Evolutionary conservation across 1,140 invertebrate genomes (phyloP), one percentile per base, ranked within the genome.

Genomic region (Neodiprion fabricii): DNA sequence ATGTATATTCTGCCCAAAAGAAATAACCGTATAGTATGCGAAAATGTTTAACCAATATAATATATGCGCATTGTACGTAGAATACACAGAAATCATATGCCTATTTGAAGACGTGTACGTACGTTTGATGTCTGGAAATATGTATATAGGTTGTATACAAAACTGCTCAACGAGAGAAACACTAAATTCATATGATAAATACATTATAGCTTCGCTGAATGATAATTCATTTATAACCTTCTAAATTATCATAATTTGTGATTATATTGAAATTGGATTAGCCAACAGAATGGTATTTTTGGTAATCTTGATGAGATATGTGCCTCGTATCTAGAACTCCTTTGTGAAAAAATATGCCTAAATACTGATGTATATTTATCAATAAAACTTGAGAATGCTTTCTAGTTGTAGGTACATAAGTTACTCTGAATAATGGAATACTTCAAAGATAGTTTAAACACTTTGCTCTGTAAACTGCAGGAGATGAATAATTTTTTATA

Each of bases 281-380:
- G 53, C 53, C 53, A 14, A 61, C n/a, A 61, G 9, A 61, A 17
- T 61, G 53, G 9, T 61, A 17, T 61, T 61, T 14, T 17, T 61
- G 53, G 53, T 61, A 17, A 61, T 12, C 53, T 17, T 61, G n/a
- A 61, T 61, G n/a, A 61, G n/a, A 61, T 61, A 61, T 61, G 53
- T 61, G 53, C 53, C 53, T 61, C 53, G 53, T 61, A 61, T 61
- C 53, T 61, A 17, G 53, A 61, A 61, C n/a, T 61, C 11, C 28
- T 40, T 40, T 40, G 28, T 40, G 28, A 40, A 40, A 40, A 12
- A 61, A 61, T 14, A 61, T 14, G 4, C 53, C 5, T 40, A 40
- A 40, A 40, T 40, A 40, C 28, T 40, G 3, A 4, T 40, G 28
- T 40, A 40, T 40, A 40, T 40, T 40, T 40, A 40, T 5, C 28